Percentiles rank a stretch among this genome's conserved stretches.
Conservation (phyloP, 2,797 vertebrate genomes). For the Lepus oiostolus region DNA sequence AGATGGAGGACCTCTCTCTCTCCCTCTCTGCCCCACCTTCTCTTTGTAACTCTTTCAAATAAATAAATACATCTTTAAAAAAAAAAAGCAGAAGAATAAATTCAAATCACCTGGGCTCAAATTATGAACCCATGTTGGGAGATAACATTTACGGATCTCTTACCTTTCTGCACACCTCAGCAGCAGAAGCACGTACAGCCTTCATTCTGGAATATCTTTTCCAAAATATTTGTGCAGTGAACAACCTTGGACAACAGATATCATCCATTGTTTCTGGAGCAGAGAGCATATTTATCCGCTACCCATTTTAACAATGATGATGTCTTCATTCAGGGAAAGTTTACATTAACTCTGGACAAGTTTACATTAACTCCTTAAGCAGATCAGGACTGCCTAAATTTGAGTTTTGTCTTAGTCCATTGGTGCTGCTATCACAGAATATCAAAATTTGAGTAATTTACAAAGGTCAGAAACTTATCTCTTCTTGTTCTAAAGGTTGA, state of each 20-base stretch:
- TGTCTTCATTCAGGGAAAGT: background rate
- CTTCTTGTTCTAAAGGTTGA: background rate
- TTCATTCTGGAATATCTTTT: conserved; percentile 16
- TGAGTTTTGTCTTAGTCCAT: background rate
- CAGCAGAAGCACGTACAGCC: background rate
- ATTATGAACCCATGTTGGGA: background rate
- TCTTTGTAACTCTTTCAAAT: no score
- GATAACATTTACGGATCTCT: background rate
- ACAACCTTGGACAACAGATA: background rate
- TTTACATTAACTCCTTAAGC: conserved; percentile 1
- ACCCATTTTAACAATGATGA: background rate
- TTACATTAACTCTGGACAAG: background rate
- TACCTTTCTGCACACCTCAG: background rate
- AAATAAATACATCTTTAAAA: no score
- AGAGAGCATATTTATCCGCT: conserved; percentile 28
- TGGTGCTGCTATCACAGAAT: background rate
- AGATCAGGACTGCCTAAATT: background rate
- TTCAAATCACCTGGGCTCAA: background rate
- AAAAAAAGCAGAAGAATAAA: background rate
- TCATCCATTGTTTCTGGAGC: background rate
- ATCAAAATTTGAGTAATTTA: background rate
- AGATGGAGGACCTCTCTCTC: no score
- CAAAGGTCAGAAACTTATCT: background rate
- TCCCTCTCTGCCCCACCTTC: no score
- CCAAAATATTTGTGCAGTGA: background rate